A percentile compares a stretch with the other conserved stretches of the same genome.
These are phyloP conservation scores for Platalea minor DNA, from an alignment of 2,797 vertebrate species.

Conservation along the genomic window DNA sequence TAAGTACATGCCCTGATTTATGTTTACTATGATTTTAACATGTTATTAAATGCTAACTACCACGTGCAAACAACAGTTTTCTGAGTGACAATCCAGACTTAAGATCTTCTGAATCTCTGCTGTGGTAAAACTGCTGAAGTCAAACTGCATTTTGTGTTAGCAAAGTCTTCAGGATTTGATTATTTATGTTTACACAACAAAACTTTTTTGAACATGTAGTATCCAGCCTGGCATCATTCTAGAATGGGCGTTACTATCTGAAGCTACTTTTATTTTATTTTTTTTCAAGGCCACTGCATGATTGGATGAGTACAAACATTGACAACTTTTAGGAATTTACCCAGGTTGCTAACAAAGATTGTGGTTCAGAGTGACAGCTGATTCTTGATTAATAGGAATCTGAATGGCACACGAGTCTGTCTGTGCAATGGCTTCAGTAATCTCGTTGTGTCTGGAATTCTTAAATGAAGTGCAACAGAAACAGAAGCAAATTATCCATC, in stretches of 20 bases:
- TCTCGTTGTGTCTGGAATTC: not conserved
- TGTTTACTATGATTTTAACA: not conserved
- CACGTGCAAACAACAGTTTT: not conserved
- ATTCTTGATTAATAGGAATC: conserved; percentile 6
- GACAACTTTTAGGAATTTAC: not conserved
- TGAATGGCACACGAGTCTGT: not conserved
- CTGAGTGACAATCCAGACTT: not conserved
- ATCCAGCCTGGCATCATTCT: not conserved
- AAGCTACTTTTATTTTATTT: not conserved
- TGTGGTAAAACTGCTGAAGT: not conserved
- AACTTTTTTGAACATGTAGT: not conserved
- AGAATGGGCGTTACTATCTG: not conserved
- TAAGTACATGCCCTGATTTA: not conserved
- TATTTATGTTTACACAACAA: not conserved
- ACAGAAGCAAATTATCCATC: not conserved
- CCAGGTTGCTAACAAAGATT: not conserved
- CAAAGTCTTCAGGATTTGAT: not conserved
- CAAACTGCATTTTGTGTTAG: not conserved
- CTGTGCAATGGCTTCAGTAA: not conserved
- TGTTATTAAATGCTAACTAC: not conserved
- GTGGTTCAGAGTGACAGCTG: not conserved
- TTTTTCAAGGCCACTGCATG: not conserved
- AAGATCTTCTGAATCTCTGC: not conserved
- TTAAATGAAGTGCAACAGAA: not conserved
- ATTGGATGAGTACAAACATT: not conserved